Percentiles rank a stretch among this genome's conserved stretches.
These are phyloP conservation scores for Euphysa ruthae DNA, from an alignment of 30 jellyfish, hydroid and myxozoan genomes.

Conservation along the genomic window DNA sequence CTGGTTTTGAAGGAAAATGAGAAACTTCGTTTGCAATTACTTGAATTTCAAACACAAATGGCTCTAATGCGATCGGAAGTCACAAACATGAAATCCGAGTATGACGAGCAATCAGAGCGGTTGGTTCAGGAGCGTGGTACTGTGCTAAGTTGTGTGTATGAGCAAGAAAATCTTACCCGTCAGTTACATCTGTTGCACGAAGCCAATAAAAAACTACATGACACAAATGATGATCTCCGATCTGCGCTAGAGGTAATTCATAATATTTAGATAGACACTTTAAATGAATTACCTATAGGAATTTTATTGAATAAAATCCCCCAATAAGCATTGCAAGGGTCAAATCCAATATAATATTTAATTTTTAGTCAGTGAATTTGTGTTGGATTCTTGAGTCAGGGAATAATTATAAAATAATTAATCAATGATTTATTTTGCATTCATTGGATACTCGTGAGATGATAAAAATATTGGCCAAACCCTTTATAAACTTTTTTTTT, in stretches of 20 bases:
- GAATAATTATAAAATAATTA: no score
- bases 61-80: constrained; percentile 77
- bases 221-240: constrained; percentile 86
- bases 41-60: constrained; percentile 86
- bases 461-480: no score
- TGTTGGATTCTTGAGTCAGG: no score
- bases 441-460: no score
- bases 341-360: no score
- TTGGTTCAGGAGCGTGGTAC: constrained; percentile 72
- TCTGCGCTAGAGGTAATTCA: constrained; percentile 77
- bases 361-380: no score
- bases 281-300: no score
- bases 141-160: constrained; percentile 75
- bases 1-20: constrained; percentile 84
- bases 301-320: no score
- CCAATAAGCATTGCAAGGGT: no score
- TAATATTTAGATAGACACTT: no score
- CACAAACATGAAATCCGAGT: constrained; percentile 64
- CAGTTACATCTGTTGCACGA: constrained; percentile 82
- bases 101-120: constrained; percentile 82
- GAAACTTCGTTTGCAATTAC: constrained; percentile 37
- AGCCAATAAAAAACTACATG: constrained; percentile 83
- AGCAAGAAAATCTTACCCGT: constrained; percentile 86
- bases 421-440: no score
- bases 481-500: no score